phyloP scores from a whole-genome alignment of 1,140 invertebrate species.

The Gryon sp. region DNA sequence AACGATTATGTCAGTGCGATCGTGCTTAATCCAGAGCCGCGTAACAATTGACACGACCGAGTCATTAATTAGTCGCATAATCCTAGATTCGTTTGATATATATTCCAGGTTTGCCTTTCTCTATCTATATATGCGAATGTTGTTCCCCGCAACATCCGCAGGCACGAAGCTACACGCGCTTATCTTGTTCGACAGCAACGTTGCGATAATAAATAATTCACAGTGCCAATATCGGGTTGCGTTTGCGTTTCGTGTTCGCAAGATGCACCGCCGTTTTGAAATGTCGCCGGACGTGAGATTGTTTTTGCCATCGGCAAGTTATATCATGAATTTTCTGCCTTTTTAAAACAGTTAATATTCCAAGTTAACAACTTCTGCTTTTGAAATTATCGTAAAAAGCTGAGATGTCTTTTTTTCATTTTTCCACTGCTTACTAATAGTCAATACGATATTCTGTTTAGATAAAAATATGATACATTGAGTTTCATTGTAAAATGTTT shows the following conservation, averaged over 20 bases:
- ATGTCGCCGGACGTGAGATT: constrained; percentile 30
- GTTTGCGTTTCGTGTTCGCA: constrained; percentile 38
- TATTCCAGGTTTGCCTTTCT: constrained; percentile 44
- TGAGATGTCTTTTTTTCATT: too few relatives aligned
- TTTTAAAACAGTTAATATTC: neutral
- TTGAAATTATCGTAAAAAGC: too few relatives aligned
- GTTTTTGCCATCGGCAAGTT: constrained; percentile 12
- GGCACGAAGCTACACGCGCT: constrained; percentile 44
- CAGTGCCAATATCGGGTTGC: constrained; percentile 26
- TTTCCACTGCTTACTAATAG: too few relatives aligned
- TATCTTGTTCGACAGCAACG: constrained; percentile 51
- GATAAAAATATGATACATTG: too few relatives aligned
- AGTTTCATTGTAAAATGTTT: too few relatives aligned
- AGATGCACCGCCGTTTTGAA: constrained; percentile 30
- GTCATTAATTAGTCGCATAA: constrained; percentile 76
- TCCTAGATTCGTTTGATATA: constrained; percentile 61
- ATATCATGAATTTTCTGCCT: constrained; percentile 7
- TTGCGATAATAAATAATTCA: constrained; percentile 53
- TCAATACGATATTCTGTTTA: too few relatives aligned
- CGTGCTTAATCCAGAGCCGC: constrained; percentile 64
- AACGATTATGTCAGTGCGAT: constrained; percentile 74
- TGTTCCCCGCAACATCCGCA: constrained; percentile 36
- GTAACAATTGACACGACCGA: constrained; percentile 71
- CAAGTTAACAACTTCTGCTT: too few relatives aligned
- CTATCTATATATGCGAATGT: constrained; percentile 30